A percentile compares a stretch with the other conserved stretches of the same genome.
These are phyloP conservation scores for Anolis apletophallus DNA, from an alignment of 2,797 vertebrate species.

Conservation along the genomic window DNA sequence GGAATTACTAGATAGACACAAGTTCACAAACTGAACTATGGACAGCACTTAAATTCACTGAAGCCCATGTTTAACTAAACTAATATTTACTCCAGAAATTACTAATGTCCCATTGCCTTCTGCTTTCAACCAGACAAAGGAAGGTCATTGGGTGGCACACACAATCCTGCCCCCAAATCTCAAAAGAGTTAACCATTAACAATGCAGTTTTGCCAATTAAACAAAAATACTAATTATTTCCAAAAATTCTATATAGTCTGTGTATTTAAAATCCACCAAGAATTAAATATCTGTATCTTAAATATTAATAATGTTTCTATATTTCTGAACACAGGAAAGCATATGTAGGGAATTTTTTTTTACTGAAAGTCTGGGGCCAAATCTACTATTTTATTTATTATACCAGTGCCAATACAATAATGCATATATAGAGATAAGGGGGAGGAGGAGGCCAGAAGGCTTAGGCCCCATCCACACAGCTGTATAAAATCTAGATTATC, in stretches of 20 bases:
- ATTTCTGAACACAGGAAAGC: neutral
- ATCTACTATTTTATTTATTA: too few relatives aligned
- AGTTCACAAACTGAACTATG: neutral
- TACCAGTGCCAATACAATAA: too few relatives aligned
- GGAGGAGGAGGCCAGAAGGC: too few relatives aligned
- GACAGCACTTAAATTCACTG: neutral
- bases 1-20: neutral
- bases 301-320: too few relatives aligned
- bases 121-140: neutral
- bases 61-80: neutral
- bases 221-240: neutral
- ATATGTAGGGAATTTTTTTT: too few relatives aligned
- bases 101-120: neutral
- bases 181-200: neutral
- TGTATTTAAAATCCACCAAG: neutral
- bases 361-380: too few relatives aligned
- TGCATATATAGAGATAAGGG: too few relatives aligned
- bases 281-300: neutral
- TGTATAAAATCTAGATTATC: too few relatives aligned
- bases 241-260: neutral
- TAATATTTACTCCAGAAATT: neutral
- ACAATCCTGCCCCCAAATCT: neutral
- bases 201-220: neutral
- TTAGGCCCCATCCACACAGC: too few relatives aligned
- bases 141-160: neutral